phyloP scores from a whole-genome alignment of 2,888 invertebrate genomes.

The Perithous albicinctus region DNA sequence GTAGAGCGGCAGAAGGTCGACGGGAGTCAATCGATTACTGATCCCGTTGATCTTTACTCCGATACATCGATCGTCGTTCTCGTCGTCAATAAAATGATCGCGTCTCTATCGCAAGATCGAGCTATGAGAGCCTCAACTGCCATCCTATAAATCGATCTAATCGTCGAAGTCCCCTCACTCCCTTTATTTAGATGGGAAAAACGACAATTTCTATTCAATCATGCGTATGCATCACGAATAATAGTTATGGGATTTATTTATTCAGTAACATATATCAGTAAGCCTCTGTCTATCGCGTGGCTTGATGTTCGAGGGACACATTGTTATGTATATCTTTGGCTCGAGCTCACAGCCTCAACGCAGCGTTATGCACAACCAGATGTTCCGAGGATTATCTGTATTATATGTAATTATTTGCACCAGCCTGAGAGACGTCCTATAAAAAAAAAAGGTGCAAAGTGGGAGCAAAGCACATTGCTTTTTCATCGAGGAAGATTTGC shows the following conservation, averaged over 20 bases:
- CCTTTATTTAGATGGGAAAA: slow-evolving; percentile 29
- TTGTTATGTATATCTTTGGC: slow-evolving; percentile 6
- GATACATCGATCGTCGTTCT: slow-evolving; percentile 32
- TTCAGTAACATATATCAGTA: slow-evolving; percentile 26
- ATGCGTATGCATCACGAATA: neutral
- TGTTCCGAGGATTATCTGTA: slow-evolving; percentile 39
- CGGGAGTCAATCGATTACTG: slow-evolving; percentile 62
- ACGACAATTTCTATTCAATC: slow-evolving; percentile 52
- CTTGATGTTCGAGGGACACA: slow-evolving; percentile 29
- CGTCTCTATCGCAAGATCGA: slow-evolving; percentile 20
- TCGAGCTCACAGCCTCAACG: slow-evolving; percentile 13
- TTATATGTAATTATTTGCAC: slow-evolving; percentile 16
- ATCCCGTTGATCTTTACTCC: slow-evolving; percentile 51
- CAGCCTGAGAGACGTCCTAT: slow-evolving; percentile 2
- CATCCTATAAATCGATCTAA: slow-evolving; percentile 56
- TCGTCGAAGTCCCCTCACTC: slow-evolving; percentile 6
- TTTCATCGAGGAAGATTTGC: too few relatives aligned
- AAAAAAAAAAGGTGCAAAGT: too few relatives aligned
- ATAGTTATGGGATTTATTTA: slow-evolving; percentile 19
- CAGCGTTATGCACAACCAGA: slow-evolving; percentile 35
- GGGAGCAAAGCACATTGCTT: too few relatives aligned
- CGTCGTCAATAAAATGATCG: slow-evolving; percentile 59
- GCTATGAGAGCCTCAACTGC: slow-evolving; percentile 28
- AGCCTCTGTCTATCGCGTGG: neutral
- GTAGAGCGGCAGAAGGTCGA: slow-evolving; percentile 44